Base-by-base conservation (phyloP, 2,888 invertebrate species). In the Protophormia terraenovae region DNA sequence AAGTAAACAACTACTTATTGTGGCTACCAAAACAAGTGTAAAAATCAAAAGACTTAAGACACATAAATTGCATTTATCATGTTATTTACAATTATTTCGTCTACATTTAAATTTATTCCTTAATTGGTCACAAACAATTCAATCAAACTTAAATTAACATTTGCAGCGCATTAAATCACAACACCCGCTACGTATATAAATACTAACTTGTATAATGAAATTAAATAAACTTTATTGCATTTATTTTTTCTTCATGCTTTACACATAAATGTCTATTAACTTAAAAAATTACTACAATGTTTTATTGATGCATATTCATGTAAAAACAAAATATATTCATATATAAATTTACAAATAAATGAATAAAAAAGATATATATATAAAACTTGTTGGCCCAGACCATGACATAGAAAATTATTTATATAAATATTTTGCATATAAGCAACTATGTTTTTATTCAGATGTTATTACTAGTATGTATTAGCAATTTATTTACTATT, bases 371-470 rank as follows among this genome's bases (percentile, higher is more conserved):
- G 58, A 27, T 66, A 77, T 55, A 27, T 32, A 69, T 67, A 71
- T 41, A 55, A 79, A 84, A 86, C 84, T 86, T 62, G 87, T 80
- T 86, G 91, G 89, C 90, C 90, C 90, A 91, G 91, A 90, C 91
- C 90, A 89, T 91, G 90, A 89, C 90, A 90, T 91, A 91, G 91
- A 91, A 91, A 89, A 85, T 86, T 64, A 82, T 87, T 80, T 76
- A 64, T 69, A 87, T 76, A n/a, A n/a, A 87, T 87, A 58, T 53
- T 88, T 87, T 89, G 88, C 83, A 75, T 78, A 86, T 53, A 47
- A 62, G 16, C 47, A 83, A 53, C 53, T 62, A 62, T 19, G 38
- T 55, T 22, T 22, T 12, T 10, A 55, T 35, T n/a, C 45, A n/a
- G 7, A 47, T 29, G n/a, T 55, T 12, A 8, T 29, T 64, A 47